Base-by-base conservation (phyloP, 2,888 invertebrate species). In the Enchytraeus crypticus region DNA sequence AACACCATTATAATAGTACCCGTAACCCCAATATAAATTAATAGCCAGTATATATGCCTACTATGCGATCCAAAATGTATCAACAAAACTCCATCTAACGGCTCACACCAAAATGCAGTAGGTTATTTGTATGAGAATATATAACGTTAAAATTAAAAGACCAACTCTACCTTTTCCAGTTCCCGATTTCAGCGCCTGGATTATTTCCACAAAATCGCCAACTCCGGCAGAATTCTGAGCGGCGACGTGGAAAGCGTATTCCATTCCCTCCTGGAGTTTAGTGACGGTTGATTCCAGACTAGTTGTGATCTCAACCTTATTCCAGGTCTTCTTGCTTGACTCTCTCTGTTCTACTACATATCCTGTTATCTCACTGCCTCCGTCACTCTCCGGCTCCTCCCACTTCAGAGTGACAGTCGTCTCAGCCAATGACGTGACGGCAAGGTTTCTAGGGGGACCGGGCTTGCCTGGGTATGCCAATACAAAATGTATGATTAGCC, bases 141-240 rank as follows among this genome's bases (percentile, higher is more conserved):
- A n/a, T n/a, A n/a, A n/a, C n/a, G n/a, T n/a, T n/a, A n/a, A n/a
- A n/a, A n/a, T n/a, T n/a, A n/a, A n/a, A n/a, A n/a, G n/a, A n/a
- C n/a, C n/a, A n/a, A n/a, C n/a, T 18, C 23, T 23, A 67, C 66
- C 55, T 54, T 51, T 57, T 43, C 57, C 59, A 21, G 29, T 14
- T 30, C 62, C 64, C 8, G 76, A 68, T 34, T 71, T 69, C 3
- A 76, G 72, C 27, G 74, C 71, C 23, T 69, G 65, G n/a, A 69
- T 69, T 29, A 76, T 67, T 62, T 74, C 74, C 34, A 71, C 69
- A 26, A 74, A 74, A 23, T 57, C 57, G 11, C 90, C 72, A 32
- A 69, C 51, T 3, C 95, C 95, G 1, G 92, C 93, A 69, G 88
- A 66, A 26, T 64, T 69, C 56, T 62, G 60, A 18, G 67, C 67